Evolutionary conservation across 2,888 invertebrate genomes (phyloP).

Genomic region (Balanococcus diminutus): DNA sequence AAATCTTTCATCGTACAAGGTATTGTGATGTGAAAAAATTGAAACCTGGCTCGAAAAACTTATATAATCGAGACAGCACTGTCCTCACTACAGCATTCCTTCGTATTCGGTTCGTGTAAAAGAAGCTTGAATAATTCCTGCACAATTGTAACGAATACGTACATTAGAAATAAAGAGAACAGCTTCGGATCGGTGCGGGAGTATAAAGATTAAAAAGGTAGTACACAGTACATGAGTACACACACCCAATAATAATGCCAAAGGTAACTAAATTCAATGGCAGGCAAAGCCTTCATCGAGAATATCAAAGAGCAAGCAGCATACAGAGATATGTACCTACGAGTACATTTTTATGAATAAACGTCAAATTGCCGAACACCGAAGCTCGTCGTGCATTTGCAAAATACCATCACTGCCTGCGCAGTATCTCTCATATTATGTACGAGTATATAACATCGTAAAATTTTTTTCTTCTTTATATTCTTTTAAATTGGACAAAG

Average conservation of each 20-base stretch:
- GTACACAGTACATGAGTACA: too few species aligned
- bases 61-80: too few species aligned
- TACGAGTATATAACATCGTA: background rate
- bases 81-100: too few species aligned
- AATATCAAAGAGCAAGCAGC: background rate
- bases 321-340: background rate
- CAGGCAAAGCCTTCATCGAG: background rate
- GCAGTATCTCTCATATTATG: background rate
- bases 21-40: too few species aligned
- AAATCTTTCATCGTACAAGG: too few species aligned
- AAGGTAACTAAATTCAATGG: background rate
- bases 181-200: background rate
- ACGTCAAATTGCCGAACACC: background rate
- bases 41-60: too few species aligned
- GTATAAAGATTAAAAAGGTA: background rate
- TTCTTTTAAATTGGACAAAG: background rate
- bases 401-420: background rate
- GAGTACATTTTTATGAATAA: background rate
- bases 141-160: too few species aligned
- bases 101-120: too few species aligned
- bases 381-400: background rate
- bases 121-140: too few species aligned
- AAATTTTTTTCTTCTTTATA: background rate
- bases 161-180: too few species aligned
- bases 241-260: background rate